phyloP scores from a whole-genome alignment of 2,113 vertebrate species.

The Apteryx mantelli region DNA sequence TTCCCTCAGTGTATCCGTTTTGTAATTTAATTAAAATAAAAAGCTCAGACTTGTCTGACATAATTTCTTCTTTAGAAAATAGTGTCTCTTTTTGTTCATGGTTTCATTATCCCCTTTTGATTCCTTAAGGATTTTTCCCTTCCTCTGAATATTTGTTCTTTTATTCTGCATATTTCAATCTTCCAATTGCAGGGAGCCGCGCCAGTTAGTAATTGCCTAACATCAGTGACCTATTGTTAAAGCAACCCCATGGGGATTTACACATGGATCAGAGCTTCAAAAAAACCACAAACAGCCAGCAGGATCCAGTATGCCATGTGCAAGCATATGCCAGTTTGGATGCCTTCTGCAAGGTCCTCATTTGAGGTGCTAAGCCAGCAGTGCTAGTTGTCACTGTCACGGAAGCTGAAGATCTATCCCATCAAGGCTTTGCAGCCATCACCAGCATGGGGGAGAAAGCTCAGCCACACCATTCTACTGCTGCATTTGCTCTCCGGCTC shows the following conservation, averaged over 20 bases:
- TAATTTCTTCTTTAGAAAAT: neutral
- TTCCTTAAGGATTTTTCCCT: neutral
- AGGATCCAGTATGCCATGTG: fast-evolving
- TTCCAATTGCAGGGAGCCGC: neutral
- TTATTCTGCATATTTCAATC: neutral
- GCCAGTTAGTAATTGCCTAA: fast-evolving
- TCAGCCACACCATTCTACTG: fast-evolving
- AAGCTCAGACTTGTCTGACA: neutral
- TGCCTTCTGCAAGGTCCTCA: neutral
- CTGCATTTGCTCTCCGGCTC: neutral
- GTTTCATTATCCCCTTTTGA: neutral
- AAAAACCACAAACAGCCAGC: neutral
- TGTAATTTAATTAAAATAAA: neutral
- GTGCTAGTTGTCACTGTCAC: neutral
- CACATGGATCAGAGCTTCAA: too few relatives aligned
- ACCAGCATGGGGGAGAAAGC: neutral
- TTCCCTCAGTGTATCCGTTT: neutral
- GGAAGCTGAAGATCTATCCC: neutral
- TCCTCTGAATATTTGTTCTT: neutral
- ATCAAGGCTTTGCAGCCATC: neutral
- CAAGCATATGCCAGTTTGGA: fast-evolving
- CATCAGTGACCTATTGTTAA: neutral
- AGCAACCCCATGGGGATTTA: neutral
- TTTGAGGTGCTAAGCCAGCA: fast-evolving
- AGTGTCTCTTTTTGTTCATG: neutral